These are phyloP conservation scores for Spodoptera picta DNA, from an alignment of 2,888 invertebrate genomes.

Conservation along the genomic window DNA sequence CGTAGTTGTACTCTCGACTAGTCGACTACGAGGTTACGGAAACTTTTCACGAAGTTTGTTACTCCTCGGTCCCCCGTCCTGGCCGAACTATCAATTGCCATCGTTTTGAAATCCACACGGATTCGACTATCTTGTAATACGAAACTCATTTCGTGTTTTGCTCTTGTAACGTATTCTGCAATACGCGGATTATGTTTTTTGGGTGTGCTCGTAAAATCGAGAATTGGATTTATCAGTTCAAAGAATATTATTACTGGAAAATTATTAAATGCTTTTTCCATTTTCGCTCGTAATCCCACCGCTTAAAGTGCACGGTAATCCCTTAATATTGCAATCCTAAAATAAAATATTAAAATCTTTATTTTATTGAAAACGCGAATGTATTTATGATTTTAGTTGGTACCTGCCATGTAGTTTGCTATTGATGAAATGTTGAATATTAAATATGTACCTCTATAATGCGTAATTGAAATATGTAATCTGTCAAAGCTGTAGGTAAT, in stretches of 20 bases:
- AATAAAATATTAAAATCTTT: constrained; percentile 22
- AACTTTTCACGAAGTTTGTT: constrained; percentile 53
- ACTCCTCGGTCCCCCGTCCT: constrained; percentile 21
- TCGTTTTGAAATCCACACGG: constrained; percentile 59
- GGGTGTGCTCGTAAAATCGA: constrained; percentile 14
- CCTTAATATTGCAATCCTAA: constrained; percentile 38
- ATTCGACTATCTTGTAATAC: constrained; percentile 46
- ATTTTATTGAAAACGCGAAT: constrained; percentile 34
- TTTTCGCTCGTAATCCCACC: constrained; percentile 35
- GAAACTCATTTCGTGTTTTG: constrained; percentile 49
- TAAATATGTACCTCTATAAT: constrained; percentile 2
- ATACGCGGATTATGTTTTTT: constrained; percentile 26
- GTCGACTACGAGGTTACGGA: constrained; percentile 28
- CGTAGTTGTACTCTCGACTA: constrained; percentile 15
- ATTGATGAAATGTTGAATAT: neutral
- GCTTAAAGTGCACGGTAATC: constrained; percentile 49
- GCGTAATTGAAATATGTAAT: constrained; percentile 12
- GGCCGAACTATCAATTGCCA: constrained; percentile 60
- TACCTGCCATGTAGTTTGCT: constrained; percentile 8
- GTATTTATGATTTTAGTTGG: neutral
- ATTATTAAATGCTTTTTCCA: constrained; percentile 25
- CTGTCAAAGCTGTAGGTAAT: neutral
- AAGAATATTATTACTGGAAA: constrained; percentile 23
- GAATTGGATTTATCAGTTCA: constrained; percentile 22
- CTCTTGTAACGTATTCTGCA: constrained; percentile 35